Base-by-base conservation (phyloP, 1,140 invertebrate genomes). In the Metaphire vulgaris region DNA sequence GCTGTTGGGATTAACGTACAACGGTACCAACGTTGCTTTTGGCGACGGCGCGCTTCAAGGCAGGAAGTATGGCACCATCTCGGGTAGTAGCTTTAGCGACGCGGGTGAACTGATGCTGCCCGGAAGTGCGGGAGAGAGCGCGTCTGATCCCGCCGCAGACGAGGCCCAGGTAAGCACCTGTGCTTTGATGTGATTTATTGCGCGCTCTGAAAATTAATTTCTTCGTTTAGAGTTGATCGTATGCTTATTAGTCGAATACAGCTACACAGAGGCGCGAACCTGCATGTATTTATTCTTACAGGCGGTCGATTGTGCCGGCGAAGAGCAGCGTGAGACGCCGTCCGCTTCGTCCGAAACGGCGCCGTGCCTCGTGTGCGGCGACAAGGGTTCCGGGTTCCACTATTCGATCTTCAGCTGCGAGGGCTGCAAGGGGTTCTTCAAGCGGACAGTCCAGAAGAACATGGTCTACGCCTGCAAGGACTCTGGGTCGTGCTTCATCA, bases 381-480 rank as follows among this genome's bases (percentile, higher is more conserved):
- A 99, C 85, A 96, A 94, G 1, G 97, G 97, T 0, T 95, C 96
- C 31, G 99, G 97, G 79, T 96, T 97, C 82, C 96, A 99, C 85
- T 99, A 99, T 84, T 97, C 97, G 0, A 96, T 98, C 0, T 89
- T 96, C 69, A 99, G 97, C 74, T 90, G 89, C 81, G 89, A 90
- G 80, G 89, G 89, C 1, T 99, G 97, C 87, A 99, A 99, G 88
- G 97, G 97, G 30, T 99, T 99, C 87, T 99, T 99, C 88, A 99
- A 99, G 87, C 89, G 97, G 74, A 97, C 96, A 0, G 96, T 99
- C 16, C 90, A 97, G 77, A 99, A 99, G 88, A 95, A 98, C 87
- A 88, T 99, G 75, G 92, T 93, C 29, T 99, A 99, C 85, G 93
- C 94, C 0, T 99, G 97, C 85, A 91, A 97, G 77, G 97, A 98